Base-by-base conservation (phyloP, 2,113 vertebrate species). In the Apeltes quadracus region DNA sequence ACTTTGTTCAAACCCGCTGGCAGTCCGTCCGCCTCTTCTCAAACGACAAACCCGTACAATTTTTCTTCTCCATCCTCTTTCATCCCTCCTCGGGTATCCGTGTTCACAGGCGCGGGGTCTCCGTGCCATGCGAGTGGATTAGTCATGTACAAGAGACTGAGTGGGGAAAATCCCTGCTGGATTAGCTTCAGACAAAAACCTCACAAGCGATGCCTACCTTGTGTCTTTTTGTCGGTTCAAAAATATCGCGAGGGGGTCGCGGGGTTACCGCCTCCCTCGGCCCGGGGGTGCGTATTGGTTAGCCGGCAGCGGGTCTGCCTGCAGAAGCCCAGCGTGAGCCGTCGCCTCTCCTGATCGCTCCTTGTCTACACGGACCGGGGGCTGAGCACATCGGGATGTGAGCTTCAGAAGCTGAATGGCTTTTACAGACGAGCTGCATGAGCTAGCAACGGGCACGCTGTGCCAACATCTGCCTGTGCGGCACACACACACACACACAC, bases 121-220 rank as follows among this genome's bases (percentile, higher is more conserved):
- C 14, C 34, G 46, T 22, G 48, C 58, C 76, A 75, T 75, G 74
- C 50, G 78, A 78, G 27, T 43, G 76, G 78, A 89, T 88, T 84
- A 89, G 61, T 46, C 56, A 34, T 67, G 54, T 75, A 81, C 76
- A 79, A 78, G 76, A 79, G 76, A 59, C 23, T 54, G 59, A 81
- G 57, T 22, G 1, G 32, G 23, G 58, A 77, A 18, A 75, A 78
- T 72, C 72, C 67, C 51, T 41, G 4, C 38, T 29, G 71, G 78
- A 85, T 88, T 82, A 81, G 41, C 68, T 76, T 74, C 50, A 79
- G 62, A 78, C 68, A 51, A 74, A 70, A 75, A 69, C 39, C 14
- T 44, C 7, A 44, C 9, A 63, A 27, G 66, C 50, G 61, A 43
- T 73, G 70, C 62, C 68, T 43, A 72, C 62, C 68, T 43, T 39